Evolutionary conservation across 2,888 invertebrate species (phyloP).

Genomic region (Lasius platythorax): DNA sequence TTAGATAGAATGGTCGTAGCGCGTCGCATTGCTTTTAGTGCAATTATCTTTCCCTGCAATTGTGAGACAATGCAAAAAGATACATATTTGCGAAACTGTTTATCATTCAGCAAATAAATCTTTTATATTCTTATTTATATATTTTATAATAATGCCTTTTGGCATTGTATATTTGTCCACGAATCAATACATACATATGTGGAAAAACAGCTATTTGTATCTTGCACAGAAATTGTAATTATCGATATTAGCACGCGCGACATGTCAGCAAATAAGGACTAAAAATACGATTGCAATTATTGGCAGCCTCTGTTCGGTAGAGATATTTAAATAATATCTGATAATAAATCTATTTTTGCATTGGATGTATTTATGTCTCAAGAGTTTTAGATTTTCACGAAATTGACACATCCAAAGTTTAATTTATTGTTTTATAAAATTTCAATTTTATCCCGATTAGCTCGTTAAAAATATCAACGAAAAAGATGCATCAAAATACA

Average conservation of each 20-base stretch:
- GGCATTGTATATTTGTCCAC: neutral
- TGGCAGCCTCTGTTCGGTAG: neutral
- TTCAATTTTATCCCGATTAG: neutral
- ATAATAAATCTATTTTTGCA: conserved; percentile 33
- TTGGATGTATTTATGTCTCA: neutral
- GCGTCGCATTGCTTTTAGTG: neutral
- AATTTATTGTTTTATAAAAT: neutral
- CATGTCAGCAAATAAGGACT: conserved; percentile 4
- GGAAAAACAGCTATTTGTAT: conserved; percentile 31
- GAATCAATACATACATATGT: conserved; percentile 28
- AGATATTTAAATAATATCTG: conserved; percentile 26
- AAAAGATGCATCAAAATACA: neutral
- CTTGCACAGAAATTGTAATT: conserved; percentile 37
- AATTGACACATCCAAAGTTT: neutral
- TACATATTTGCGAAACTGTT: neutral
- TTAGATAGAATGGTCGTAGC: conserved; percentile 40
- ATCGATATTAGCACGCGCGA: conserved; percentile 21
- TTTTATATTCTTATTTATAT: conserved; percentile 3
- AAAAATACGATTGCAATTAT: conserved; percentile 35
- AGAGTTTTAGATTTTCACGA: conserved; percentile 3
- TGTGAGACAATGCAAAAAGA: conserved; percentile 15
- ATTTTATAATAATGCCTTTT: neutral
- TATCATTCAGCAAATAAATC: neutral
- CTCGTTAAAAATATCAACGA: neutral
- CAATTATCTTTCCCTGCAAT: conserved; percentile 37